Evolutionary conservation across 2,113 vertebrate genomes (phyloP), one percentile per base, ranked within the genome.

Genomic region (Vicugna pacos): DNA sequence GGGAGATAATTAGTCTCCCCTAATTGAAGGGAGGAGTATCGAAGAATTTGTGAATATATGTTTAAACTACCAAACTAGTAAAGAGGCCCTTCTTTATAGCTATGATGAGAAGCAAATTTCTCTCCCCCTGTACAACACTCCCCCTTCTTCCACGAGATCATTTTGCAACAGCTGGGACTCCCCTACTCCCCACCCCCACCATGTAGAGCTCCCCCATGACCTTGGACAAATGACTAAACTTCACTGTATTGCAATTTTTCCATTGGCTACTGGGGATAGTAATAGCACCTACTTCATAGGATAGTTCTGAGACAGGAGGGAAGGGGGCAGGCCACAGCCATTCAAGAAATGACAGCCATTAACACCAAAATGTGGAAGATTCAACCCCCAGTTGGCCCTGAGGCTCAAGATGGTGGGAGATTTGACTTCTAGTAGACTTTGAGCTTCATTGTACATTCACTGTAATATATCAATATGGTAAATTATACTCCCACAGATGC

Each of bases 31-130:
- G 11, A n/a, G 3, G 17, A 64, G 0, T 70, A 76, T 76, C 73
- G 76, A 73, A 80, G 60, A 76, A 82, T 75, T 50, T 76, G 50
- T 76, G 69, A 42, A 67, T n/a, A 73, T 77, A 46, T 90, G 72
- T 86, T 94, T 69, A 65, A 82, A 91, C 20, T 67, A 67, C 62
- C 20, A 95, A 64, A 81, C 14, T 64, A 90, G 62, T 35, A 79
- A 86, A 87, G 46, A 89, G 8, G 13, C 1, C 56, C 84, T 72
- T 56, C 52, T 84, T 89, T 50, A 67, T 4, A 54, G 35, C 46
- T 50, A 92, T 79, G 69, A 56, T 88, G 46, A 76, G 19, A 91
- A 81, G 67, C n/a, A 77, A 50, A 30, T 52, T 80, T 38, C 32
- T 54, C 62, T 48, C 13, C 24, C 16, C 13, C 28, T 75, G 4